Evolutionary conservation across 2,797 vertebrate species (phyloP), one percentile per base, ranked within the genome.

Genomic region (Lepus townsendii): DNA sequence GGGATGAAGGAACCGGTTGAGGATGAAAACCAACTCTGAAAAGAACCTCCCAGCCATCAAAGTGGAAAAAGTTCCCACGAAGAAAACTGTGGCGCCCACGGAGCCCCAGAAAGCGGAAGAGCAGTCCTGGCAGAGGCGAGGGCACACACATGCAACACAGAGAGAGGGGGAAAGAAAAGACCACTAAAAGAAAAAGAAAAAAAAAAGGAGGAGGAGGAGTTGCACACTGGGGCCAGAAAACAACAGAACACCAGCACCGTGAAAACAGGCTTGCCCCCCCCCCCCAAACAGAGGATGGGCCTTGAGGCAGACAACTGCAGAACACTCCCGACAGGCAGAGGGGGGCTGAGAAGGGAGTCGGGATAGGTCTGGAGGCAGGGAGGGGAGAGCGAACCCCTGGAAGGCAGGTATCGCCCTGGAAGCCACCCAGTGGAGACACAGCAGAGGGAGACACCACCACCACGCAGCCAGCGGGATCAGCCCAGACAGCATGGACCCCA

Each of bases 21-120:
- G 47, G 85, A 82, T 6, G 5, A 94, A 91, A 95, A 88, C 65
- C 73, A 87, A 72, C n/a, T 68, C 17, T 60, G 54, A 90, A 76
- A 84, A 93, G 52, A 89, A 88, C 6, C 54, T 83, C 75, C 72
- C 65, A 86, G n/a, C n/a, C 54, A 72, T 68, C 69, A 68, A 78
- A 69, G 5, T 26, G 78, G 78, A 69, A 93, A 95, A 91, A 42
- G 42, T 65, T 76, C 63, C 76, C 76, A 75, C 57, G 32, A 95
- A 80, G 66, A 94, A 94, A 95, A 86, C 8, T 69, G 47, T 78
- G 69, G 19, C 60, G 68, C 8, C 1, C 57, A 30, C 62, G 42
- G 52, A 86, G 54, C 22, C n/a, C 85, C 66, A 22, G 69, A 50
- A 85, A 78, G 76, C 66, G n/a, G 77, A 63, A n/a, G 19, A 65